These are phyloP conservation scores for Lasiurus borealis DNA, from an alignment of 2,113 vertebrate genomes.

Conservation along the genomic window DNA sequence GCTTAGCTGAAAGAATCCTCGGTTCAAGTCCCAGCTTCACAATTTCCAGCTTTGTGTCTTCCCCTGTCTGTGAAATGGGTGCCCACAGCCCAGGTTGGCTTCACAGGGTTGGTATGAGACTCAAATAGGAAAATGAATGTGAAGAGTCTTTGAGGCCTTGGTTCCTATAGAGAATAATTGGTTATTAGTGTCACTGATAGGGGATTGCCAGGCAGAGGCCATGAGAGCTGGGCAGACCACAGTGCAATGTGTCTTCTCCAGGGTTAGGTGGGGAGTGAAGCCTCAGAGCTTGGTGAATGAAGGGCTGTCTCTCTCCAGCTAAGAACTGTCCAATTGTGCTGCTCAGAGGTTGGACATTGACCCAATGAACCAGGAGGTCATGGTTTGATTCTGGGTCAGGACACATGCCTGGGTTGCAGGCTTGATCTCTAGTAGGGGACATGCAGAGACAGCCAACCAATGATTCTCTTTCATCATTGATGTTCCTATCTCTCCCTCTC, in stretches of 20 bases:
- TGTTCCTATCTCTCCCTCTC: too few relatives aligned
- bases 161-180: background rate
- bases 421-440: too few relatives aligned
- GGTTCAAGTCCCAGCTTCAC: background rate
- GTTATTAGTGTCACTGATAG: background rate
- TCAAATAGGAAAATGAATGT: background rate
- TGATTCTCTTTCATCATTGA: too few relatives aligned
- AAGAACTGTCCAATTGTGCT: background rate
- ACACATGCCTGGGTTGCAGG: too few relatives aligned
- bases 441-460: too few relatives aligned
- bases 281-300: background rate
- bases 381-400: too few relatives aligned
- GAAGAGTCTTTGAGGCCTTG: background rate
- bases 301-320: background rate
- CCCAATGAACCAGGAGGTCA: too few relatives aligned
- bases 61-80: background rate
- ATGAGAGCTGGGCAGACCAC: background rate
- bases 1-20: background rate
- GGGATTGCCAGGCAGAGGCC: background rate
- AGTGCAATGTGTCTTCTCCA: fast-evolving
- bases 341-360: too few relatives aligned
- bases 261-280: background rate
- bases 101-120: background rate
- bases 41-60: background rate
- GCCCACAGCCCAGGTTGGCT: background rate